Percentiles rank a stretch among this genome's conserved stretches.
These are phyloP conservation scores for Drepanosiphum platanoidis DNA, from an alignment of 2,888 invertebrate species.

Conservation along the genomic window DNA sequence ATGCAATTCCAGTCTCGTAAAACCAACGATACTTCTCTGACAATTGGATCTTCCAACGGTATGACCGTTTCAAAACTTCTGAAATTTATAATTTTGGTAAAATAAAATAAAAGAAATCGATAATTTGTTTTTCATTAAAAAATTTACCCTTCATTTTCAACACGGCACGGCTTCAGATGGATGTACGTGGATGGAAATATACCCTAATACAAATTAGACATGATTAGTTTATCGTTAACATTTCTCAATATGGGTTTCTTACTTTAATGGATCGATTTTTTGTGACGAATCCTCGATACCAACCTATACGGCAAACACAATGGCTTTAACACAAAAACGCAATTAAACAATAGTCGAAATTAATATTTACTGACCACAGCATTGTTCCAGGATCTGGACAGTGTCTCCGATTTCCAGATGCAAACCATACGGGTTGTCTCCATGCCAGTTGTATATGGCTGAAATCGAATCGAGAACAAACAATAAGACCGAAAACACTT, in stretches of 20 bases:
- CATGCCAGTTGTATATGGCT: constrained; percentile 93
- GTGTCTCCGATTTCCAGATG: constrained; percentile 91
- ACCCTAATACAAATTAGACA: constrained; percentile 69
- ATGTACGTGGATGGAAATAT: constrained; percentile 88
- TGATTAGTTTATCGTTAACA: neutral
- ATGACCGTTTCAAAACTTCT: constrained; percentile 75
- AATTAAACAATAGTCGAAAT: neutral
- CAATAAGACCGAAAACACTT: neutral
- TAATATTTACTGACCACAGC: constrained; percentile 73
- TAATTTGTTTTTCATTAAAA: constrained; percentile 59
- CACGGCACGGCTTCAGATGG: constrained; percentile 78
- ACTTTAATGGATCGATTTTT: constrained; percentile 75
- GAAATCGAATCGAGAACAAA: constrained; percentile 67
- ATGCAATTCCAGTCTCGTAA: constrained; percentile 92
- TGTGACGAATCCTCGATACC: constrained; percentile 88
- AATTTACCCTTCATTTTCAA: constrained; percentile 81
- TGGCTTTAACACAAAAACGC: neutral
- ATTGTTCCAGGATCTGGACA: constrained; percentile 91
- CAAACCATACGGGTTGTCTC: constrained; percentile 81
- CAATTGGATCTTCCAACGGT: constrained; percentile 88
- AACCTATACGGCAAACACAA: constrained; percentile 69
- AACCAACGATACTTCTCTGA: constrained; percentile 89
- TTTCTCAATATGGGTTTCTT: constrained; percentile 54
- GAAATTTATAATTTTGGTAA: constrained; percentile 62
- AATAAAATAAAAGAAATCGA: constrained; percentile 4